Conservation (phyloP, 2,888 invertebrate species). For the Busseola fusca region DNA sequence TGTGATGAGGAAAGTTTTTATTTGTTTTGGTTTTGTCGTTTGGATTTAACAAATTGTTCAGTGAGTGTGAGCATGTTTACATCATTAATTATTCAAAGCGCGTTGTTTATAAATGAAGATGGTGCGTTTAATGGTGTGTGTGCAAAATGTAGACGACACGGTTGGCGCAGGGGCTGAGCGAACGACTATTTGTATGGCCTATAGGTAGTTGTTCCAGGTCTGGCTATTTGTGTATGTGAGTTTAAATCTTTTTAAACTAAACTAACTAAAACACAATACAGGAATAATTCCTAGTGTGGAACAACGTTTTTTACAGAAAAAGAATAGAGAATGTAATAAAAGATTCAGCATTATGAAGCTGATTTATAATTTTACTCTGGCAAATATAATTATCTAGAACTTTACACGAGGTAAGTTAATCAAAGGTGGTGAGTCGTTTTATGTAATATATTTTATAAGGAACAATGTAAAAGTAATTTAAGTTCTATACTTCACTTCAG, state of each 20-base stretch:
- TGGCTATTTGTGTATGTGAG: too few species aligned
- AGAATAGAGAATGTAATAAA: too few species aligned
- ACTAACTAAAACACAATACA: too few species aligned
- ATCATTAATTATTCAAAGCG: neutral
- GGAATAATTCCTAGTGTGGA: too few species aligned
- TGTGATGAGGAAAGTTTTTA: slow-evolving; percentile 28
- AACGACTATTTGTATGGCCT: too few species aligned
- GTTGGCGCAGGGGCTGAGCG: too few species aligned
- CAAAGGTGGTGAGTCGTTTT: neutral
- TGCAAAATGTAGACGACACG: too few species aligned
- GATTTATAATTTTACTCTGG: neutral
- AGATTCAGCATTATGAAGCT: too few species aligned
- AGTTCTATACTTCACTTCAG: neutral
- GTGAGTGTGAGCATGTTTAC: neutral
- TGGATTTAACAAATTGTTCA: slow-evolving; percentile 28
- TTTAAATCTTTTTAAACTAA: too few species aligned
- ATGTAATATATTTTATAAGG: neutral
- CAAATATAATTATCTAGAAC: neutral
- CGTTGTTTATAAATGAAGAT: neutral
- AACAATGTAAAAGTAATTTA: neutral
- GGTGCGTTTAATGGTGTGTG: neutral
- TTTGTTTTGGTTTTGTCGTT: slow-evolving; percentile 27
- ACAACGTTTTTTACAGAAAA: too few species aligned
- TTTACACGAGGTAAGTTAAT: neutral
- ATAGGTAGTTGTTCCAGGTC: too few species aligned